Base-by-base conservation (phyloP, 2,113 vertebrate genomes). In the Passer domesticus region DNA sequence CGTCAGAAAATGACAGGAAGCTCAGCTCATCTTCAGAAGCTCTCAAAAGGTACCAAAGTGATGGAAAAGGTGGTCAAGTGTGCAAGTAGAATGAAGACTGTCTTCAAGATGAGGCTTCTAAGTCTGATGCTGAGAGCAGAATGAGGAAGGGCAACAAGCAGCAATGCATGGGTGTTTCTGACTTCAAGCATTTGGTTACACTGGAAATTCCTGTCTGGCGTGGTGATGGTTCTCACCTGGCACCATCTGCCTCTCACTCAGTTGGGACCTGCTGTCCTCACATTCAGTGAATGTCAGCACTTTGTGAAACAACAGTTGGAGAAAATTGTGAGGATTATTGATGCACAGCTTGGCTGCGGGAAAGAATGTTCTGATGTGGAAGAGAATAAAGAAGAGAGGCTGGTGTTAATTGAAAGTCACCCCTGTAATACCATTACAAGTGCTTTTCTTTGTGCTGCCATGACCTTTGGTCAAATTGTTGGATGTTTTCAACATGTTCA, bases 201-300 rank as follows among this genome's bases (percentile, higher is more conserved):
- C 11, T 33, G 56, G 46, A 43, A 64, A 9, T 85, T 78, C 50
- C 62, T 11, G 13, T 41, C 70, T 76, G 53, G 8, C 3, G 1
- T 7, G 33, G 4, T 55, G 30, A 5, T 60, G 41, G 18, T 78
- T 67, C 64, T 75, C 66, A 59, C 39, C 16, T 25, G 15, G 20
- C 30, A 55, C 22, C 3, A 0, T 59, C 74, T 73, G 37, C n/a
- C 41, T 79, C 44, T 83, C 9, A 1, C 68, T 66, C 30, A 37
- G 1, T 0, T 89, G 77, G 19, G n/a, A n/a, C 43, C 39, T 72
- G 47, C 39, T 72, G 27, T 56, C n/a, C 19, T 41, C 30, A 30
- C 6, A 1, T 77, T 62, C 8, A 15, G 2, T 73, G 23, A 64
- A 37, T 0, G 0, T 46, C 78, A 76, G 12, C 49, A 17, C 21